Conservation (phyloP, 2,113 vertebrate species). For the Ovis aries region DNA sequence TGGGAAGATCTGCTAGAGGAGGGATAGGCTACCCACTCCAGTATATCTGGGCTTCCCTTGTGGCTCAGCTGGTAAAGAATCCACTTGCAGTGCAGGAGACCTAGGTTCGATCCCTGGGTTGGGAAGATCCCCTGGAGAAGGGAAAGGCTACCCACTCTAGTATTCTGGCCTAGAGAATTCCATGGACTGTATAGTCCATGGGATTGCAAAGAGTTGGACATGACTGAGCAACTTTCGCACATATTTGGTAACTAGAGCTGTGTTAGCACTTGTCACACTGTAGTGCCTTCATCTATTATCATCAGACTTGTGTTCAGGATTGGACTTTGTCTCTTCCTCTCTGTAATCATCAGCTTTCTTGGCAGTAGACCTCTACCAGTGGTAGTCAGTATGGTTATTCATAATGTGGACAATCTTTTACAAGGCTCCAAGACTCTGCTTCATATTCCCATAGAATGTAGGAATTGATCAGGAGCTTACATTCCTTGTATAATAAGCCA, state of each 20-base stretch:
- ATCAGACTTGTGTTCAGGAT: neutral
- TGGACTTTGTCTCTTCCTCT: neutral
- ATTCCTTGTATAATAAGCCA: neutral
- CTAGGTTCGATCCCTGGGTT: neutral
- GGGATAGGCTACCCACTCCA: neutral
- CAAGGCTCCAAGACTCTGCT: neutral
- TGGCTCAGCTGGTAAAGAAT: neutral
- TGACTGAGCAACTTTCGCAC: neutral
- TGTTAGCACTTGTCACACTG: neutral
- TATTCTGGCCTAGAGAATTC: neutral
- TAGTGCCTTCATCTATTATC: neutral
- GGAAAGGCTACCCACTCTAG: neutral
- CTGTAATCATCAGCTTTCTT: neutral
- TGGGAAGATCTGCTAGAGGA: neutral
- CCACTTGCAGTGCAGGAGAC: neutral
- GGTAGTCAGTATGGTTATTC: neutral
- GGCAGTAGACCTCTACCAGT: neutral
- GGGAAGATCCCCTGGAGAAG: neutral
- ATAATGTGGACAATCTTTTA: neutral
- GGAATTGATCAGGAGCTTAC: neutral
- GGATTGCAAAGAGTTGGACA: neutral
- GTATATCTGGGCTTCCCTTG: neutral
- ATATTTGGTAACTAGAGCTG: neutral
- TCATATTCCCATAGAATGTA: neutral
- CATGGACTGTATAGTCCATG: neutral